These are phyloP conservation scores for Decapterus maruadsi DNA, from an alignment of 2,797 vertebrate species.

Conservation along the genomic window DNA sequence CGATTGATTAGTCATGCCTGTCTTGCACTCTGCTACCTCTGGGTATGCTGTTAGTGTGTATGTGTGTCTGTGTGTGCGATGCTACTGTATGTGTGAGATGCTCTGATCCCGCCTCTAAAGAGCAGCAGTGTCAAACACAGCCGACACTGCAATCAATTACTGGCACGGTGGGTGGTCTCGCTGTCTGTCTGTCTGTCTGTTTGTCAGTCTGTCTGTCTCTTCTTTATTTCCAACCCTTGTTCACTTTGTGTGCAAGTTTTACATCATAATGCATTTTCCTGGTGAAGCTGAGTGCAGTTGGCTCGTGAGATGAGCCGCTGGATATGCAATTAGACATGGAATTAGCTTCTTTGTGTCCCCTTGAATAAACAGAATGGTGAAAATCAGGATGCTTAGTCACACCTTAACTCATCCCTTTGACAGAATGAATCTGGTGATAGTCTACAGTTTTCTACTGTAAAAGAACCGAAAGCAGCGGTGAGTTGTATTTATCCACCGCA, in stretches of 20 bases:
- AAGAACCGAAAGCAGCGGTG: no score
- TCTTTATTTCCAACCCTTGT: background rate
- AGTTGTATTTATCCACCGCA: no score
- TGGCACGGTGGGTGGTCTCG: conserved; percentile 52
- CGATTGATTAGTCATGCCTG: conserved; percentile 76
- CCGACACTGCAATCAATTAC: conserved; percentile 65
- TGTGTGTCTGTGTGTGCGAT: background rate
- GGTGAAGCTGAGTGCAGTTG: background rate
- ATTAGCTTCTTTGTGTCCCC: conserved; percentile 5
- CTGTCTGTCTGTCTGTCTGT: conserved; percentile 13
- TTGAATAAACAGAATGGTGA: background rate
- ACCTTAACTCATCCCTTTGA: no score
- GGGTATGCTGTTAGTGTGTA: conserved; percentile 14
- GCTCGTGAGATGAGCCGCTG: background rate
- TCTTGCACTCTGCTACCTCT: conserved; percentile 59
- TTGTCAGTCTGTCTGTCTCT: background rate
- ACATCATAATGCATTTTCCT: conserved; percentile 11
- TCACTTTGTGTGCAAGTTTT: conserved; percentile 5
- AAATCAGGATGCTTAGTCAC: conserved; percentile 10
- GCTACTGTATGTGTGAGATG: conserved; percentile 3
- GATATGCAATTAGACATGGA: conserved; percentile 12
- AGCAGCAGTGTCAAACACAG: conserved; percentile 62
- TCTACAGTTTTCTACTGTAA: no score
- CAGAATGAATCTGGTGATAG: background rate
- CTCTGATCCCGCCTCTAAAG: conserved; percentile 57